Base-by-base conservation (phyloP, 2,888 invertebrate species). In the Odontomyia ornata region DNA sequence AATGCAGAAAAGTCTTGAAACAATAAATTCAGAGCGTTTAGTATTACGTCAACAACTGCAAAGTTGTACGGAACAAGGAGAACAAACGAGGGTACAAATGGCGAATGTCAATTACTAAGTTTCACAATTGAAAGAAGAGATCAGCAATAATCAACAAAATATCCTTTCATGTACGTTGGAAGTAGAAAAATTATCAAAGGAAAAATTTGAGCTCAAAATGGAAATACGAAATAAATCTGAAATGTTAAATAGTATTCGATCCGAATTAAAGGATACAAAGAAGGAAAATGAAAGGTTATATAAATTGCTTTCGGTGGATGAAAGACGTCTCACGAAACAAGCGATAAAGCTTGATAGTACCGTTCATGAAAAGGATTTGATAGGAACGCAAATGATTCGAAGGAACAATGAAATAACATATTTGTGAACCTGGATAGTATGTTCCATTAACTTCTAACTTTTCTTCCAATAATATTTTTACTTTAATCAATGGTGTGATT, bases 111-210 rank as follows among this genome's bases (percentile, higher is more conserved):
- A n/a, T n/a, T n/a, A n/a, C n/a, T 95, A 96, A 88, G 91, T 93
- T 73, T 93, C 94, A 83, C 95, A 95, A 84, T 86, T 96, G n/a
- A 94, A 94, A 84, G 94, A 94, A 80, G 95, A 95, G 82, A 91
- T 95, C 62, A 89, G 91, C 43, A 88, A 88, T 79, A 95, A 95
- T 83, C 95, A 96, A 82, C 88, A 89, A 1, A 90, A 91, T 0
- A 88, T 95, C 60, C 89, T 91, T 77, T 89, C 91, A 46, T 91
- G 93, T 79, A 92, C 93, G 80, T 88, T 89, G 77, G 85, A 88
- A 0, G 88, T 92, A n/a, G 88, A 90, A 56, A 91, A 91, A 80
- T 87, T 91, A 76, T 90, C 91, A 83, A 92, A 91, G 83, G 92
- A 91, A 81, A 91, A 90, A 81, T 93, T 93, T 75, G 89, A 89